phyloP scores from a whole-genome alignment of 2,888 invertebrate genomes.

The Pristionchus mayeri region DNA sequence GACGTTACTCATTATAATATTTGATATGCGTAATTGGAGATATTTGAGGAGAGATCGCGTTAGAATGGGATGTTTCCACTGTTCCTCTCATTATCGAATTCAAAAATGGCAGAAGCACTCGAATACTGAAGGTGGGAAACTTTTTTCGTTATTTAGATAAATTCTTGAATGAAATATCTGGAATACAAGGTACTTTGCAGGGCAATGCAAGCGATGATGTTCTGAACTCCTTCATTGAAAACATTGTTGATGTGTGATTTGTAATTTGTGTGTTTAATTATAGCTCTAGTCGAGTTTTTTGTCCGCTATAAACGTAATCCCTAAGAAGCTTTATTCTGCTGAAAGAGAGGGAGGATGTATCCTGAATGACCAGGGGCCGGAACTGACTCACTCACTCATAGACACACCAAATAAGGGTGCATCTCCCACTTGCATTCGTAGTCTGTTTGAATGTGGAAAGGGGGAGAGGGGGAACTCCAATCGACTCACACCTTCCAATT shows the following conservation, averaged over 20 bases:
- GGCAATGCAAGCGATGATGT: conserved; percentile 61
- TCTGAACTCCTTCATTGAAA: conserved; percentile 61
- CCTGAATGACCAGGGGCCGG: conserved; percentile 3
- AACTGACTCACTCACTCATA: conserved; percentile 22
- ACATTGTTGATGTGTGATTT: conserved; percentile 39
- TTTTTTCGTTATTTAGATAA: neutral
- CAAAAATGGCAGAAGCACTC: neutral
- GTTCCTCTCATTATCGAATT: conserved; percentile 30
- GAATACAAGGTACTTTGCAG: neutral
- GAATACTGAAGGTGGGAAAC: neutral
- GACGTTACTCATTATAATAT: neutral
- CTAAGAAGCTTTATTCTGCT: neutral
- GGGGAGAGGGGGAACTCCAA: conserved; percentile 2
- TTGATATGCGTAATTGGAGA: neutral
- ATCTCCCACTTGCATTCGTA: conserved; percentile 1
- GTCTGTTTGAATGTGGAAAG: conserved; percentile 27
- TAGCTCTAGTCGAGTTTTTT: neutral
- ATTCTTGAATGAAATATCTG: neutral
- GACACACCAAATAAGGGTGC: conserved; percentile 38
- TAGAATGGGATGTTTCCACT: conserved; percentile 4
- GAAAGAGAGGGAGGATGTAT: neutral
- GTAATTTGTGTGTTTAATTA: neutral
- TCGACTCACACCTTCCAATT: conserved; percentile 35
- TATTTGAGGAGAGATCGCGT: conserved; percentile 11
- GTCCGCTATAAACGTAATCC: neutral